These are phyloP conservation scores for Suricata suricatta DNA, from an alignment of 2,113 vertebrate genomes.

Conservation along the genomic window DNA sequence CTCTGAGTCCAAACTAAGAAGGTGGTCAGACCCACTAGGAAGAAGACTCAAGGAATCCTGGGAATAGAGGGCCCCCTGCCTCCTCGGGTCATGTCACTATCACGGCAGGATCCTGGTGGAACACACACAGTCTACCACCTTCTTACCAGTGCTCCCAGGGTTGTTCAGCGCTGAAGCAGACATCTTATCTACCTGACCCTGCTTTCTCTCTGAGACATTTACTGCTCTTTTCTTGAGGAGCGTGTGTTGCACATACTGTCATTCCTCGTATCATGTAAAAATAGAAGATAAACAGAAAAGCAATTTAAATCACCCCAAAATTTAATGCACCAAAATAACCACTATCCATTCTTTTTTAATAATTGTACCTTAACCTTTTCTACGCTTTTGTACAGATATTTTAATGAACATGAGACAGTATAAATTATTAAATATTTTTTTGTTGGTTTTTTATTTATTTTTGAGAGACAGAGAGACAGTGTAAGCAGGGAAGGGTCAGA, in stretches of 20 bases:
- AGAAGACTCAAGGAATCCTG: neutral
- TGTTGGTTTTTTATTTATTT: no score
- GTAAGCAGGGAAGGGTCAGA: no score
- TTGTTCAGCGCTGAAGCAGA: neutral
- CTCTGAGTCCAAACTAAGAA: conserved; percentile 65
- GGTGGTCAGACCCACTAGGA: conserved; percentile 32
- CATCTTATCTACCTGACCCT: neutral
- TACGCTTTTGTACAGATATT: conserved; percentile 14
- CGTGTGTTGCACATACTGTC: neutral
- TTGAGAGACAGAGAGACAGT: no score
- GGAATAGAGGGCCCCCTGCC: neutral
- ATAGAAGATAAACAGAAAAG: conserved; percentile 1
- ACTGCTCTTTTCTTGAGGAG: neutral
- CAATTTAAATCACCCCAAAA: neutral
- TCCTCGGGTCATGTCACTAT: neutral
- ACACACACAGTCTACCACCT: neutral
- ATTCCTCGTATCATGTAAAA: conserved; percentile 23
- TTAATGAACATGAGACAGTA: conserved; percentile 24
- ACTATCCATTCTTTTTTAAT: conserved; percentile 20
- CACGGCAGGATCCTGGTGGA: neutral
- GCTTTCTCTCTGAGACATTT: neutral
- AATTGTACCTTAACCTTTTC: neutral
- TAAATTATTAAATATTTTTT: neutral
- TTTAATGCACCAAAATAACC: neutral
- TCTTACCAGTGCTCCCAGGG: neutral